phyloP scores from a whole-genome alignment of 2,888 invertebrate genomes.

The Agriopis leucophaearia region DNA sequence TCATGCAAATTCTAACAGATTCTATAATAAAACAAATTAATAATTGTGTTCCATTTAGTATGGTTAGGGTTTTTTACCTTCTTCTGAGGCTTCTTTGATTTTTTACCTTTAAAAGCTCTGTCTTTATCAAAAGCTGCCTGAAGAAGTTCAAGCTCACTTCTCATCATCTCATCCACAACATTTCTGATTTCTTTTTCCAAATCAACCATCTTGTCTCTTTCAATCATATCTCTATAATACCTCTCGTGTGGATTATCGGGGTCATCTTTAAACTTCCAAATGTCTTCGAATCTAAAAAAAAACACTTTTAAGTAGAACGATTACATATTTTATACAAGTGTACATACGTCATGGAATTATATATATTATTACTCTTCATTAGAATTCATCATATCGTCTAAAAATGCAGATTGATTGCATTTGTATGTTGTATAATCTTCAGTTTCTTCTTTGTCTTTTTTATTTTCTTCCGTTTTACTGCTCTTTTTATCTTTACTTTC shows the following conservation, averaged over 20 bases:
- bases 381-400: slow-evolving; percentile 89
- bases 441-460: slow-evolving; percentile 87
- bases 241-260: slow-evolving; percentile 90
- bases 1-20: not conserved
- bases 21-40: not conserved
- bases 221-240: slow-evolving; percentile 93
- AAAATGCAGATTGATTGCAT: slow-evolving; percentile 90
- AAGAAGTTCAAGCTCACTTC: slow-evolving; percentile 89
- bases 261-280: slow-evolving; percentile 94
- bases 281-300: slow-evolving; percentile 88
- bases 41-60: not conserved
- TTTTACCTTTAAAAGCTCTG: slow-evolving; percentile 90
- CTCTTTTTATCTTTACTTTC: slow-evolving; percentile 89
- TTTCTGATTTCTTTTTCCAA: slow-evolving; percentile 94
- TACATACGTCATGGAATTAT: not conserved
- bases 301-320: not conserved
- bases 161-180: slow-evolving; percentile 92
- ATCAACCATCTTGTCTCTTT: slow-evolving; percentile 92
- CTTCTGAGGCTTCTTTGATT: slow-evolving; percentile 91
- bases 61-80: slow-evolving; percentile 64
- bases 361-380: slow-evolving; percentile 88
- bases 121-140: slow-evolving; percentile 92
- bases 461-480: slow-evolving; percentile 77
- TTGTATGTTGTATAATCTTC: slow-evolving; percentile 88
- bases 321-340: not conserved